Evolutionary conservation across 2,888 invertebrate genomes (phyloP).

Genomic region (Anoplius nigerrimus): DNA sequence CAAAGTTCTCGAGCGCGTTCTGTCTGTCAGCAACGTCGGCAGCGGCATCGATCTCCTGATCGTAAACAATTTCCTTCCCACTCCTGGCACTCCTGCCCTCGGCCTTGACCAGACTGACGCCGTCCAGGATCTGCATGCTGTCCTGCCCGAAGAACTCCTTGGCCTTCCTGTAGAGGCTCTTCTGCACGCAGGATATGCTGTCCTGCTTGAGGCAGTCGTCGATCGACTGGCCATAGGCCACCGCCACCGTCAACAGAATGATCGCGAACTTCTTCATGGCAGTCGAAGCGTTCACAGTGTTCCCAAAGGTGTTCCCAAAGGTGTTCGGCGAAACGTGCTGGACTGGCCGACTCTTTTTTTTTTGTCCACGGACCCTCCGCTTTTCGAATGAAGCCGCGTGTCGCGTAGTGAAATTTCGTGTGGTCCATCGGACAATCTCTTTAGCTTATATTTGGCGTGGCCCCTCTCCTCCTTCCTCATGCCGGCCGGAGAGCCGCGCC

Average conservation of each 20-base stretch:
- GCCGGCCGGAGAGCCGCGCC: conserved; percentile 48
- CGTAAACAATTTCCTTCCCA: conserved; percentile 74
- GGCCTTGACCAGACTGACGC: conserved; percentile 76
- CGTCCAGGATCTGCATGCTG: conserved; percentile 77
- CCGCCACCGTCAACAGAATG: conserved; percentile 58
- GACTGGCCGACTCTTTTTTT: conserved; percentile 33
- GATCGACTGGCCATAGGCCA: conserved; percentile 71
- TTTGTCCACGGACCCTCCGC: conserved; percentile 36
- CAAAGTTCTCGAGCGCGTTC: conserved; percentile 78
- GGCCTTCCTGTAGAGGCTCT: conserved; percentile 78
- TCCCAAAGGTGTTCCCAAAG: too few relatives aligned
- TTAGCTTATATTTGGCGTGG: conserved; percentile 72
- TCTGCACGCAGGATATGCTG: conserved; percentile 81
- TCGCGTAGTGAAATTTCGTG: conserved; percentile 71
- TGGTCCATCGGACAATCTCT: conserved; percentile 73
- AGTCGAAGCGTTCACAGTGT: background rate
- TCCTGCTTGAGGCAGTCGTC: conserved; percentile 79
- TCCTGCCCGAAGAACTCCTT: conserved; percentile 79
- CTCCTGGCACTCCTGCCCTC: conserved; percentile 74
- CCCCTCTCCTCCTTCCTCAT: conserved; percentile 56
- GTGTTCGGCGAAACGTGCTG: too few relatives aligned
- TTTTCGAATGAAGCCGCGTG: conserved; percentile 46
- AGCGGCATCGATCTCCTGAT: conserved; percentile 76
- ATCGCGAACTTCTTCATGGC: conserved; percentile 59
- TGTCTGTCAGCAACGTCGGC: conserved; percentile 77